A percentile compares a stretch with the other conserved stretches of the same genome.
These are phyloP conservation scores for Psettodes erumei DNA, from an alignment of 2,113 vertebrate genomes.

Conservation along the genomic window DNA sequence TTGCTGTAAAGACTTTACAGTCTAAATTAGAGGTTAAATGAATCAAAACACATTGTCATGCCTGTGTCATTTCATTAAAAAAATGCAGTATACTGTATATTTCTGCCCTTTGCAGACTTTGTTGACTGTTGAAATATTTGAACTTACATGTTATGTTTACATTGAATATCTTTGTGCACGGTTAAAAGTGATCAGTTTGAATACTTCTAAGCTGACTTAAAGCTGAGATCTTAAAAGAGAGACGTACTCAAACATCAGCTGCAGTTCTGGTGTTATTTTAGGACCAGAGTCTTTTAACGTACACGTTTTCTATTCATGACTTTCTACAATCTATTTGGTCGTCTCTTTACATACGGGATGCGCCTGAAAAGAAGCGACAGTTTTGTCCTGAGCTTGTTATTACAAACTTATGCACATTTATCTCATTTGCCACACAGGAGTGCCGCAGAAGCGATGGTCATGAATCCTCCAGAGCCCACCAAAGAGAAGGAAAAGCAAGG, in stretches of 20 bases:
- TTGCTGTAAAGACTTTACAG: not conserved
- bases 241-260: constrained; percentile 1
- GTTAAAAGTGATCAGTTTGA: not conserved
- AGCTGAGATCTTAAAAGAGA: not conserved
- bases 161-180: too few relatives aligned
- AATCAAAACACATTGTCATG: not conserved
- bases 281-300: not conserved
- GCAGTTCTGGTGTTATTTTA: not conserved
- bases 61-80: not conserved
- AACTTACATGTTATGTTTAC: too few relatives aligned
- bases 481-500: constrained; percentile 99
- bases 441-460: constrained; percentile 90
- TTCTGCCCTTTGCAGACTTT: not conserved
- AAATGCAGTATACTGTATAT: too few relatives aligned
- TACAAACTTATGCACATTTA: constrained; percentile 7
- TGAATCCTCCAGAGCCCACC: constrained; percentile 92
- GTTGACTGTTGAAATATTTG: not conserved
- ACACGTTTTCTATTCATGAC: not conserved
- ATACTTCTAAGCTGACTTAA: not conserved
- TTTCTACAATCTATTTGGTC: constrained; percentile 3
- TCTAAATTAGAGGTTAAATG: not conserved
- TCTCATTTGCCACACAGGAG: constrained; percentile 83
- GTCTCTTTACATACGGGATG: not conserved
- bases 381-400: constrained; percentile 17
- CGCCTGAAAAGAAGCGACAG: not conserved